Conservation (phyloP, 2,888 invertebrate genomes). For the Crepidodera aurea region DNA sequence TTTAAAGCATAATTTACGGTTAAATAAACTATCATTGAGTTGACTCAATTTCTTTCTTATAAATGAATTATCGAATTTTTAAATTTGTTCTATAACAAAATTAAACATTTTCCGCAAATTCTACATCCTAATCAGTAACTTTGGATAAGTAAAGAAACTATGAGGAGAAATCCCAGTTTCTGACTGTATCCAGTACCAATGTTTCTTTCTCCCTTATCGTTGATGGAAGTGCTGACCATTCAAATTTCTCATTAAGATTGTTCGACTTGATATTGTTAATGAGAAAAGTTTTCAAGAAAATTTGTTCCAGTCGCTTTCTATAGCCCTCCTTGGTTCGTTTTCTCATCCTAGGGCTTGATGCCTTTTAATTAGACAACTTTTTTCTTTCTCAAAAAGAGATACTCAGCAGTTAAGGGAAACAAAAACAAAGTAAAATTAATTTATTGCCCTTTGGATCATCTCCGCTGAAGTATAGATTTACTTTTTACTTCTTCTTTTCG, state of each 20-base stretch:
- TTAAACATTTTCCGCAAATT: too few species aligned
- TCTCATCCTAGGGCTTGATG: slow-evolving; percentile 16
- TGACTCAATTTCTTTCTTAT: too few species aligned
- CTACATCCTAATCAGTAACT: too few species aligned
- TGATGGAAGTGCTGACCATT: slow-evolving; percentile 34
- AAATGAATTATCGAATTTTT: too few species aligned
- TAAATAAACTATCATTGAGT: too few species aligned
- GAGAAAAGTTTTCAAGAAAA: slow-evolving; percentile 41
- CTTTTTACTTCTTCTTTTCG: not conserved
- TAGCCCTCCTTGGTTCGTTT: slow-evolving; percentile 16
- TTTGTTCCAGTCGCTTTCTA: slow-evolving; percentile 36
- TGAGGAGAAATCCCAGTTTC: slow-evolving; percentile 10
- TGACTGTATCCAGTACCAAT: slow-evolving; percentile 11
- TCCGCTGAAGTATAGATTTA: not conserved
- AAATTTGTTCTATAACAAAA: too few species aligned
- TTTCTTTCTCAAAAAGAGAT: slow-evolving; percentile 12
- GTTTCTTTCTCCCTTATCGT: slow-evolving; percentile 26
- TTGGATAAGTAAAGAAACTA: too few species aligned
- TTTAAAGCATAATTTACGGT: too few species aligned
- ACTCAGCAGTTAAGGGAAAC: slow-evolving; percentile 11
- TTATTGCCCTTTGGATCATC: slow-evolving; percentile 10
- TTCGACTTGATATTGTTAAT: slow-evolving; percentile 38
- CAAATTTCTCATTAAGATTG: slow-evolving; percentile 40
- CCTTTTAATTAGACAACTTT: slow-evolving; percentile 32
- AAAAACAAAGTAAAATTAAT: slow-evolving; percentile 26